Evolutionary conservation across 2,888 invertebrate species (phyloP), one percentile per base, ranked within the genome.

Genomic region (Stenodema calcarata): DNA sequence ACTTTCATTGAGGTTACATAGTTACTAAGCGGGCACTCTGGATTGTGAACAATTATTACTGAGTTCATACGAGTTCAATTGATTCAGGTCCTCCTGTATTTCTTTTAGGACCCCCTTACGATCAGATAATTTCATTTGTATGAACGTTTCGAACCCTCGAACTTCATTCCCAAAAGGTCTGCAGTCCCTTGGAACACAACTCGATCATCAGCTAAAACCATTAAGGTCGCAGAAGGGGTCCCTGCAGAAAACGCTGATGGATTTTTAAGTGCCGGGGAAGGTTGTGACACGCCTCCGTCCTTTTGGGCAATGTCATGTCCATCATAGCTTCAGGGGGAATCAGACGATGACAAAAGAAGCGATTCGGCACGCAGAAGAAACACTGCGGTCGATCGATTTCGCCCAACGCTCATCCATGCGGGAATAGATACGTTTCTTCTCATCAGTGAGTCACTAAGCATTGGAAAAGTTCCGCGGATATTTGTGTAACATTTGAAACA

Each of bases 221-320:
- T 73, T 73, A 73, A 28, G 73, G 73, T 30, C 54, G 54, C 2
- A 18, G 30, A 73, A 30, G 73, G 30, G 35, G 14, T 0, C 2
- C 4, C 35, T 30, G 18, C 18, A 7, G 18, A 54, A 18, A n/a
- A 54, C 30, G 3, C 35, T 73, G 73, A 73, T 73, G 73, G 73
- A 28, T 73, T 73, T 73, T 73, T 73, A 73, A 73, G 73, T 35
- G 73, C 30, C 35, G 73, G 73, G 73, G 73, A 73, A 35, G 73
- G 73, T 73, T 73, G 28, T 28, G 73, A 73, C 73, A 73, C 73
- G 28, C 30, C 73, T 28, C 35, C 73, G 16, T 54, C 18, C 62
- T 62, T 62, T 62, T 62, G 54, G 54, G 54, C 54, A 54, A 54
- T 54, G 54, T 54, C 54, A 54, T 54, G 54, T 18, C 54, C 54